Conservation (phyloP, 2,113 vertebrate species). For the Apus apus region DNA sequence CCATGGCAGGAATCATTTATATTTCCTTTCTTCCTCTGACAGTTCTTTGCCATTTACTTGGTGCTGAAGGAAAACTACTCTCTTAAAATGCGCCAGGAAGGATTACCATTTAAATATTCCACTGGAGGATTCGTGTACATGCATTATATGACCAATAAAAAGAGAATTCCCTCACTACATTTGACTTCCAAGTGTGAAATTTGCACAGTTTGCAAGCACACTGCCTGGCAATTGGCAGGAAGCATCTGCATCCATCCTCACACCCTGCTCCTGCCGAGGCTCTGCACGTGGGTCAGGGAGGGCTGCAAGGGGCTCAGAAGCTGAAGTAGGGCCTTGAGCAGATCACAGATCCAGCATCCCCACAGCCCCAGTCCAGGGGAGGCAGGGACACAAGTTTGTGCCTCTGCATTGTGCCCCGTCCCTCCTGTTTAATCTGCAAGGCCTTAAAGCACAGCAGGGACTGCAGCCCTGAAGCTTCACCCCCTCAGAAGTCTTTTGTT, state of each 20-base stretch:
- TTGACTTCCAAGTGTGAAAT: not conserved
- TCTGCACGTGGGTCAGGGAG: not conserved
- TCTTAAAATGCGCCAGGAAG: not conserved
- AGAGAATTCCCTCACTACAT: not conserved
- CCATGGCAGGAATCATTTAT: not conserved
- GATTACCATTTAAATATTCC: not conserved
- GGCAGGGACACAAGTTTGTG: not conserved
- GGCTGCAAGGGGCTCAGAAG: accelerated
- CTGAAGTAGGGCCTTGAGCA: not conserved
- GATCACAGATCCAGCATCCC: not conserved
- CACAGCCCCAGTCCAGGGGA: not conserved
- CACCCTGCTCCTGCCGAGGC: not conserved
- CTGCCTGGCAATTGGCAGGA: not conserved
- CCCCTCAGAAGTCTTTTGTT: not conserved
- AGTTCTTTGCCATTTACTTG: not conserved
- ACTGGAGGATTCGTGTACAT: not conserved
- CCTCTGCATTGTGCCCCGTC: not conserved
- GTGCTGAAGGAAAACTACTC: not conserved
- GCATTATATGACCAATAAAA: not conserved
- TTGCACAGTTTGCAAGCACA: not conserved
- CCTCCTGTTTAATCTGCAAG: not conserved
- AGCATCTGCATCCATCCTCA: not conserved
- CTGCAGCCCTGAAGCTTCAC: not conserved
- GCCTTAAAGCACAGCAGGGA: not conserved
- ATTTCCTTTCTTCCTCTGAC: not conserved